phyloP scores from a whole-genome alignment of 2,888 invertebrate species.

The Galeruca laticollis region DNA sequence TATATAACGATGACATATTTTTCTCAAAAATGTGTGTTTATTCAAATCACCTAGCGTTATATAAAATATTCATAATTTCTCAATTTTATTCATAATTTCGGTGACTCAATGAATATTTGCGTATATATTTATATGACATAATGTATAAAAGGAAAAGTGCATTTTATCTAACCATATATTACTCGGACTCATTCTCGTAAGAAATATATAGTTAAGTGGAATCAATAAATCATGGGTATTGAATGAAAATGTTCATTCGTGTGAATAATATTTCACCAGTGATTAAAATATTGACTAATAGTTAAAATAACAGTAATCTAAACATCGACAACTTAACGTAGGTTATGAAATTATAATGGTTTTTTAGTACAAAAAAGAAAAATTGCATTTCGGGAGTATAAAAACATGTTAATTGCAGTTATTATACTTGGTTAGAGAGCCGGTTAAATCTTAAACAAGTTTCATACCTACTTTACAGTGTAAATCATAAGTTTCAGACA shows the following conservation, averaged over 20 bases:
- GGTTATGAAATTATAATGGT: too few relatives aligned
- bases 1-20: background rate
- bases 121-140: background rate
- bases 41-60: background rate
- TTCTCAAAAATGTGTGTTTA: background rate
- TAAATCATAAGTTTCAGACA: too few relatives aligned
- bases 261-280: background rate
- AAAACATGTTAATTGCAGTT: too few relatives aligned
- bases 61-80: background rate
- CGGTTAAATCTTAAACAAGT: too few relatives aligned
- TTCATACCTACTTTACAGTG: too few relatives aligned
- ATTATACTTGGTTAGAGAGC: too few relatives aligned
- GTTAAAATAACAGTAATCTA: too few relatives aligned
- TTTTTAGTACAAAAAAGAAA: too few relatives aligned
- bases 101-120: background rate
- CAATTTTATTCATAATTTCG: background rate
- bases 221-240: background rate
- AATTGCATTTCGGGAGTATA: too few relatives aligned
- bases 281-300: background rate
- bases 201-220: background rate
- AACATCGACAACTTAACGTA: too few relatives aligned
- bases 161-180: background rate
- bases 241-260: background rate
- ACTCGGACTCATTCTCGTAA: background rate
- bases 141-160: background rate